phyloP scores from a whole-genome alignment of 2,888 invertebrate species.

The Ecdyonurus torrentis region DNA sequence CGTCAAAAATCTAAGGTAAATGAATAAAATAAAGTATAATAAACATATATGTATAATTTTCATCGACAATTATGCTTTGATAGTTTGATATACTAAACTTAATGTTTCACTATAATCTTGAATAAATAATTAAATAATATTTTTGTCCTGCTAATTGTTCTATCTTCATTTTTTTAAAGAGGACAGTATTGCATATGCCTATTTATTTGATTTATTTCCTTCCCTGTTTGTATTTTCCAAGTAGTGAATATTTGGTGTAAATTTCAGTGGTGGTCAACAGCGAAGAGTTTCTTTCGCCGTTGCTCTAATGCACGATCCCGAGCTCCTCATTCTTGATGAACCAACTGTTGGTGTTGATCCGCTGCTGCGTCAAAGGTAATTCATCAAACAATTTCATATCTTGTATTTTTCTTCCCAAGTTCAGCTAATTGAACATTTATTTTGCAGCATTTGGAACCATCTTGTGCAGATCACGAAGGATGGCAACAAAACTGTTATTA shows the following conservation, averaged over 20 bases:
- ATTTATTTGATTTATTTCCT: too few relatives aligned
- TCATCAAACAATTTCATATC: too few relatives aligned
- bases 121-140: background rate
- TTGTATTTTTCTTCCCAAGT: too few relatives aligned
- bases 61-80: too few relatives aligned
- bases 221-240: too few relatives aligned
- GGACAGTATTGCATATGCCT: background rate
- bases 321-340: conserved; percentile 78
- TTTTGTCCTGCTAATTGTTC: background rate
- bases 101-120: too few relatives aligned
- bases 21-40: too few relatives aligned
- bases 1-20: conserved; percentile 55
- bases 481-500: conserved; percentile 81
- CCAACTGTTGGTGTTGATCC: conserved; percentile 91
- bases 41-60: too few relatives aligned
- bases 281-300: conserved; percentile 83
- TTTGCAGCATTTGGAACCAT: conserved; percentile 75
- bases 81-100: too few relatives aligned
- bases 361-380: conserved; percentile 54
- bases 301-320: conserved; percentile 83
- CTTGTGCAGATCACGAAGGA: conserved; percentile 77
- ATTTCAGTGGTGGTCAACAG: conserved; percentile 71
- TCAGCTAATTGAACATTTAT: conserved; percentile 9
- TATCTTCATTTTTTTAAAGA: background rate
- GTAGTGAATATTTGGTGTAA: background rate